Conservation (phyloP, 2,797 vertebrate genomes). For the Molossus molossus region DNA sequence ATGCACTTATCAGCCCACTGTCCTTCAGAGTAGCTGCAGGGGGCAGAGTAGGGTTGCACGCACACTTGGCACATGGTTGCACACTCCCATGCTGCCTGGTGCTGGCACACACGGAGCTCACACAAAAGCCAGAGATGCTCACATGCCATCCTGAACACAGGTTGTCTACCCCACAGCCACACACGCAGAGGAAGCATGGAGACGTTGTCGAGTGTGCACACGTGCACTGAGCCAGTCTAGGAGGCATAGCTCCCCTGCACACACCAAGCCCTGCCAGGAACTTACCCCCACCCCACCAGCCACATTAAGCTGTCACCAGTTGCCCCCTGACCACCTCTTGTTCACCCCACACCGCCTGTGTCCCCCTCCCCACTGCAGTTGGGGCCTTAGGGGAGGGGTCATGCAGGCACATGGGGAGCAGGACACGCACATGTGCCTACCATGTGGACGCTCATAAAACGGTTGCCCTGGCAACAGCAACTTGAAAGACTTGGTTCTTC, state of each 20-base stretch:
- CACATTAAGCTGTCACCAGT: slow-evolving; percentile 75
- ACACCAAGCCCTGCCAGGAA: slow-evolving; percentile 14
- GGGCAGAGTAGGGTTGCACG: background rate
- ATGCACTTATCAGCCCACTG: background rate
- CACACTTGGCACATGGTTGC: background rate
- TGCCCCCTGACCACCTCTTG: background rate
- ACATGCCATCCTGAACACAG: background rate
- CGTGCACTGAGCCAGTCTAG: background rate
- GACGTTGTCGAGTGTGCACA: background rate
- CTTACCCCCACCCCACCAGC: background rate
- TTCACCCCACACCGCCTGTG: background rate
- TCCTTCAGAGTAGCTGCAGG: background rate
- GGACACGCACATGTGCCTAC: slow-evolving; percentile 84
- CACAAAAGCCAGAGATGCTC: background rate
- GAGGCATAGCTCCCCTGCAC: background rate
- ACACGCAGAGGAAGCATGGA: background rate
- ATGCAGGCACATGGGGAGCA: slow-evolving; percentile 48
- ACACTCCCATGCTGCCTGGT: background rate
- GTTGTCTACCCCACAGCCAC: background rate
- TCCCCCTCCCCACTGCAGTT: background rate
- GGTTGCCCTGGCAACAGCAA: slow-evolving; percentile 80
- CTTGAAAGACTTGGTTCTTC: slow-evolving; percentile 78
- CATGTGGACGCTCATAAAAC: slow-evolving; percentile 85
- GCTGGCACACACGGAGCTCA: background rate
- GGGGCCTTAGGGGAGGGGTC: slow-evolving; percentile 27